Evolutionary conservation across 2,888 invertebrate genomes (phyloP).

Genomic region (Drosophila putrida): DNA sequence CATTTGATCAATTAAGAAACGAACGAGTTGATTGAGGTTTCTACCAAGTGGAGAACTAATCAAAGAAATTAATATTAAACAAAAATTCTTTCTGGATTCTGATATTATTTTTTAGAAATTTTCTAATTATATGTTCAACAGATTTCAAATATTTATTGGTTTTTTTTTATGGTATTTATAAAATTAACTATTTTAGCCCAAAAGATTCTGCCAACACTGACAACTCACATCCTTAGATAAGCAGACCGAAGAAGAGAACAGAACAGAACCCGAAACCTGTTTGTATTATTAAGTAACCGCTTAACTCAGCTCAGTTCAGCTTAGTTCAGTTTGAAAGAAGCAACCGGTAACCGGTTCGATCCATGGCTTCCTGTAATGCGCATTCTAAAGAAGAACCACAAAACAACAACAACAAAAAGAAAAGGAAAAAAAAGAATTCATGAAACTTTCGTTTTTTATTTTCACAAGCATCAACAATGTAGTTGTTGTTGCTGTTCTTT

Average conservation of each 20-base stretch:
- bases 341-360: slow-evolving; percentile 70
- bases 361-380: slow-evolving; percentile 69
- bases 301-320: slow-evolving; percentile 29
- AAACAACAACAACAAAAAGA: slow-evolving; percentile 10
- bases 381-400: slow-evolving; percentile 61
- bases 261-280: slow-evolving; percentile 60
- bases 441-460: slow-evolving; percentile 77
- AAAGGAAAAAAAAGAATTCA: slow-evolving; percentile 31
- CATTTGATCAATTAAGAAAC: no score
- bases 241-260: slow-evolving; percentile 1
- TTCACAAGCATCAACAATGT: slow-evolving; percentile 40
- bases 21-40: no score
- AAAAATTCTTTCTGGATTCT: no score
- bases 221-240: slow-evolving; percentile 46
- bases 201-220: no score
- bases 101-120: no score
- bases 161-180: no score
- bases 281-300: slow-evolving; percentile 79
- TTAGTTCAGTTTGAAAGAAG: slow-evolving; percentile 36
- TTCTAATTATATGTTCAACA: no score
- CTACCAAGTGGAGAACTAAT: no score
- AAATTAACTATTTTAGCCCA: no score
- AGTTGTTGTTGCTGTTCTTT: slow-evolving; percentile 27
- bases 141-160: no score
- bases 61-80: no score